A percentile compares a stretch with the other conserved stretches of the same genome.
phyloP scores from a whole-genome alignment of 2,888 invertebrate genomes.

The Drosophila colorata region DNA sequence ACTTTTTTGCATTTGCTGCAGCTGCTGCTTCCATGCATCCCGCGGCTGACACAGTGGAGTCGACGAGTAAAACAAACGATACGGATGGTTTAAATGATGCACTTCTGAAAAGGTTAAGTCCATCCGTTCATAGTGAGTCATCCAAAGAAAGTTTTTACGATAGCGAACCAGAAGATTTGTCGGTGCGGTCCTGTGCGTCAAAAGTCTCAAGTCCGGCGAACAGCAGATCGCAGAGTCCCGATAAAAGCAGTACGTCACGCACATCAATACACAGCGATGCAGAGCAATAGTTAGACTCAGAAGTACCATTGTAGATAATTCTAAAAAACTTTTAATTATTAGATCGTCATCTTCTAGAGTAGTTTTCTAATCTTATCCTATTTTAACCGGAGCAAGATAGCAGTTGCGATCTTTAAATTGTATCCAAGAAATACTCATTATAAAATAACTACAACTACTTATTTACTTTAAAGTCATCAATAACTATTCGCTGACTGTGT shows the following conservation, averaged over 20 bases:
- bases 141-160: conserved; percentile 79
- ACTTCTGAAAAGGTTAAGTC: conserved; percentile 86
- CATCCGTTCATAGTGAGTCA: conserved; percentile 73
- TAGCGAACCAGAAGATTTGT: conserved; percentile 84
- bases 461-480: conserved; percentile 40
- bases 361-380: conserved; percentile 22
- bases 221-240: conserved; percentile 78
- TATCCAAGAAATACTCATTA: conserved; percentile 47
- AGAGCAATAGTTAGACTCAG: conserved; percentile 66
- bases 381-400: conserved; percentile 20
- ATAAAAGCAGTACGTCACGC: conserved; percentile 64
- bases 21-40: conserved; percentile 78
- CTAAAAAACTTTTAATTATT: conserved; percentile 22
- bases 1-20: conserved; percentile 76
- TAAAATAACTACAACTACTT: conserved; percentile 18
- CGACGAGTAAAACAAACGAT: conserved; percentile 34
- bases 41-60: conserved; percentile 24
- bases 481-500: conserved; percentile 54
- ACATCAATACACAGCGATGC: conserved; percentile 64
- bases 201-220: conserved; percentile 68
- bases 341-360: conserved; percentile 21
- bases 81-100: conserved; percentile 38
- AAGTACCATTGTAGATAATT: conserved; percentile 32
- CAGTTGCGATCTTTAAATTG: conserved; percentile 31
- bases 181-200: conserved; percentile 76